Conservation (phyloP, 2,888 invertebrate genomes). For the Anorthoa munda region DNA sequence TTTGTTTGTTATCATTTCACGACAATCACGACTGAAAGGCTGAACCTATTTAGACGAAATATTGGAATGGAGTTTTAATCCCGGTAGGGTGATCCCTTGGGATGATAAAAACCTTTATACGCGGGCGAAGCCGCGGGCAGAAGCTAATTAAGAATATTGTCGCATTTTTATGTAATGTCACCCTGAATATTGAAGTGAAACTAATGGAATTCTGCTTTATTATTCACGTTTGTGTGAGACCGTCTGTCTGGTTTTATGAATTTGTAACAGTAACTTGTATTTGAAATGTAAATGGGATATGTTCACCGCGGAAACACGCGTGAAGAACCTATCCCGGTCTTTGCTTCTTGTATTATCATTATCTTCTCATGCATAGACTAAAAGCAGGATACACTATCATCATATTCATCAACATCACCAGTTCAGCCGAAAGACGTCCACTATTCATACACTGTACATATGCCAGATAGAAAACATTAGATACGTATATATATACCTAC, state of each 20-base stretch:
- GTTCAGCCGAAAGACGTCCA: no score
- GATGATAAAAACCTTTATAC: no score
- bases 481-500: neutral
- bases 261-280: slow-evolving; percentile 50
- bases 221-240: slow-evolving; percentile 58
- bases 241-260: slow-evolving; percentile 57
- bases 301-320: slow-evolving; percentile 3
- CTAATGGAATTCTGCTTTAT: slow-evolving; percentile 57
- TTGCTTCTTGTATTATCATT: slow-evolving; percentile 67
- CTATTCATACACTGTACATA: slow-evolving; percentile 23
- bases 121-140: no score
- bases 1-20: no score
- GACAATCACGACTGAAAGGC: no score
- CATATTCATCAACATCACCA: no score
- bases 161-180: slow-evolving; percentile 35
- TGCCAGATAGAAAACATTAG: neutral
- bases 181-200: slow-evolving; percentile 53
- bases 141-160: slow-evolving; percentile 19
- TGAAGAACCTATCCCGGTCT: slow-evolving; percentile 48
- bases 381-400: slow-evolving; percentile 27
- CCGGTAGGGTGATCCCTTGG: no score
- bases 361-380: slow-evolving; percentile 52
- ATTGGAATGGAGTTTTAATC: no score
- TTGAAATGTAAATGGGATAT: slow-evolving; percentile 58
- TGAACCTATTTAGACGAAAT: no score